Evolutionary conservation across 2,113 vertebrate genomes (phyloP).

Genomic region (Dinomys branickii): DNA sequence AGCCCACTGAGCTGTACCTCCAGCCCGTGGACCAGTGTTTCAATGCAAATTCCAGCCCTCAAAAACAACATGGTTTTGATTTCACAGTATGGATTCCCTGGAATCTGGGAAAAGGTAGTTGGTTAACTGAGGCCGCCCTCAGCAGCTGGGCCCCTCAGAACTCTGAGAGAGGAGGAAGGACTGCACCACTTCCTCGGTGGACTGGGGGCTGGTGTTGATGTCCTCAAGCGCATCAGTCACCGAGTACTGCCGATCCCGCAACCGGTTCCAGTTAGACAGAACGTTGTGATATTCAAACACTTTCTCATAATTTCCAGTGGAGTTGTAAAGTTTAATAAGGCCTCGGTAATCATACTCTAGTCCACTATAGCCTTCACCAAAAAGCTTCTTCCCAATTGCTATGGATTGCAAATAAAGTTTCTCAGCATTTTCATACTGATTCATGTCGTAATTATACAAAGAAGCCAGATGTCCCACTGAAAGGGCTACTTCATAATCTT

Average conservation of each 20-base stretch:
- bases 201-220: slow-evolving; percentile 96
- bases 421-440: slow-evolving; percentile 98
- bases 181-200: slow-evolving; percentile 98
- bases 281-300: slow-evolving; percentile 99
- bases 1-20: too few species aligned
- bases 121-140: slow-evolving; percentile 84
- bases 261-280: slow-evolving; percentile 98
- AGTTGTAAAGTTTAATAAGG: slow-evolving; percentile 99
- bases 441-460: slow-evolving; percentile 99
- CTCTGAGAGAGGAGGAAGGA: slow-evolving; percentile 96
- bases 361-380: slow-evolving; percentile 99
- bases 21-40: too few species aligned
- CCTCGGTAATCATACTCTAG: slow-evolving; percentile 99
- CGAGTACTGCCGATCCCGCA: slow-evolving; percentile 98
- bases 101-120: slow-evolving; percentile 82
- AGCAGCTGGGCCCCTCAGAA: slow-evolving; percentile 91
- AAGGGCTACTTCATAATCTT: slow-evolving; percentile 98
- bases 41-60: slow-evolving; percentile 88
- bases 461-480: slow-evolving; percentile 98
- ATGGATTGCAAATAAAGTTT: slow-evolving; percentile 98
- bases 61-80: slow-evolving; percentile 88
- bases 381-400: slow-evolving; percentile 99
- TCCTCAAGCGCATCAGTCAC: slow-evolving; percentile 98
- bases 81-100: slow-evolving; percentile 93
- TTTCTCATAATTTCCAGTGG: slow-evolving; percentile 98